Percentiles rank a stretch among this genome's conserved stretches.
Evolutionary conservation across 2,113 vertebrate genomes (phyloP).

Genomic region (Grus americana): DNA sequence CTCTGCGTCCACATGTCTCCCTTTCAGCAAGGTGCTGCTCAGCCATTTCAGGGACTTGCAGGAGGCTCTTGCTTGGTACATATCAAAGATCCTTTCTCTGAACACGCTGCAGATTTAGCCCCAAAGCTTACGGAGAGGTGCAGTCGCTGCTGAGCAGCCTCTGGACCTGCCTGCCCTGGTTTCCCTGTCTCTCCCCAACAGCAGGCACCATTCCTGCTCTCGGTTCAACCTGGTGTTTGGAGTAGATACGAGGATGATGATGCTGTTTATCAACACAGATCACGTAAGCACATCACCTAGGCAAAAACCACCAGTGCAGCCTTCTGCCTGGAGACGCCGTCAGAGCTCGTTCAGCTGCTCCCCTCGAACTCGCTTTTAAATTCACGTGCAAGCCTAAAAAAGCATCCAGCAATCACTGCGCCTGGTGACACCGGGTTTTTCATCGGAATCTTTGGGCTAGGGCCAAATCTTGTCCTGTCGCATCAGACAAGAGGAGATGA

Average conservation of each 20-base stretch:
- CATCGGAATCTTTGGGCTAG: not conserved
- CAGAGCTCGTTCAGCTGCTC: not conserved
- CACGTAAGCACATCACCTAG: not conserved
- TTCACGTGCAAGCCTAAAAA: not conserved
- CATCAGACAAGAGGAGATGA: not conserved
- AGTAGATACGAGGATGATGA: not conserved
- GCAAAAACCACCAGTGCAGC: not conserved
- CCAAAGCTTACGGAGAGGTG: not conserved
- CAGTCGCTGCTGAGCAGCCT: not conserved
- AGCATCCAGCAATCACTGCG: not conserved
- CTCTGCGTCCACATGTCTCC: accelerated
- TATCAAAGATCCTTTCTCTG: not conserved
- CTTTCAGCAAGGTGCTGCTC: not conserved
- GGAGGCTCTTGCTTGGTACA: not conserved
- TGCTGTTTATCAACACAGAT: not conserved
- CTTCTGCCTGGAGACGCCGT: not conserved
- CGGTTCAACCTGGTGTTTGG: not conserved
- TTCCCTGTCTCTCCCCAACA: not conserved
- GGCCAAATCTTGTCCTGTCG: not conserved
- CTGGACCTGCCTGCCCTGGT: not conserved
- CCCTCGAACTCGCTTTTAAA: not conserved
- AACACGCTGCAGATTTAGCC: not conserved
- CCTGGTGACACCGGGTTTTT: not conserved
- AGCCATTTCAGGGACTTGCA: not conserved
- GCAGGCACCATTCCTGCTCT: not conserved